These are phyloP conservation scores for Drosophila pachea DNA, from an alignment of 1,140 invertebrate species.

Conservation along the genomic window DNA sequence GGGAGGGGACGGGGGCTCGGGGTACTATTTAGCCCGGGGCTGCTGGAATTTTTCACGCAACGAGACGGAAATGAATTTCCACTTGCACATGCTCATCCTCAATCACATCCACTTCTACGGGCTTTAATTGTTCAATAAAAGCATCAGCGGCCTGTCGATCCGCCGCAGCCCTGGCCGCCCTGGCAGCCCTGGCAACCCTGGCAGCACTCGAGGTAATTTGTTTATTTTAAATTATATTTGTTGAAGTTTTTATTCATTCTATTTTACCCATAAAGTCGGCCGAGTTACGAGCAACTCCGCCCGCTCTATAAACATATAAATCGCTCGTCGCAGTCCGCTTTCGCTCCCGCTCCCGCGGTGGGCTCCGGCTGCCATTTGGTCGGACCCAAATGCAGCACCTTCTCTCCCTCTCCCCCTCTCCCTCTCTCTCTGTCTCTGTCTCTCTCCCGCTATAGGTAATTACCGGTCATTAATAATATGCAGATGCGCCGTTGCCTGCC, in stretches of 20 bases:
- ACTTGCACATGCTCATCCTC: constrained; percentile 22
- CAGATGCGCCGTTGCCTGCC: constrained; percentile 55
- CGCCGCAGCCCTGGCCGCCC: background rate
- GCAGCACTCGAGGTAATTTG: constrained; percentile 58
- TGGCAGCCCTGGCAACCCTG: no score
- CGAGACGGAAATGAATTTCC: constrained; percentile 63
- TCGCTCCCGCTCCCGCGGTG: constrained; percentile 25
- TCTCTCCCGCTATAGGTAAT: constrained; percentile 56
- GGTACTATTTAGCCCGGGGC: constrained; percentile 11
- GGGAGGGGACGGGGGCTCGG: constrained; percentile 38
- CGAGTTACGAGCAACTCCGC: constrained; percentile 19
- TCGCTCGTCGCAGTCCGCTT: constrained; percentile 46
- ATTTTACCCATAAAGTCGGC: constrained; percentile 33
- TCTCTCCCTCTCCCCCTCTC: constrained; percentile 26
- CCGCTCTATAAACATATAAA: constrained; percentile 69
- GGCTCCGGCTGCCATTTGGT: constrained; percentile 56
- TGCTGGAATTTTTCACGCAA: constrained; percentile 60
- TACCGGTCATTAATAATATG: constrained; percentile 77
- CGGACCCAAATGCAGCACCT: constrained; percentile 42
- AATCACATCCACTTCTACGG: constrained; percentile 27
- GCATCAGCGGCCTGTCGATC: constrained; percentile 56
- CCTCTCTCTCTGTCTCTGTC: constrained; percentile 7
- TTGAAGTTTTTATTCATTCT: constrained; percentile 73
- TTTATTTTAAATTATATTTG: constrained; percentile 75
- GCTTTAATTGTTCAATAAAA: constrained; percentile 72